phyloP scores from a whole-genome alignment of 2,888 invertebrate genomes.

The Tinea pellionella region DNA sequence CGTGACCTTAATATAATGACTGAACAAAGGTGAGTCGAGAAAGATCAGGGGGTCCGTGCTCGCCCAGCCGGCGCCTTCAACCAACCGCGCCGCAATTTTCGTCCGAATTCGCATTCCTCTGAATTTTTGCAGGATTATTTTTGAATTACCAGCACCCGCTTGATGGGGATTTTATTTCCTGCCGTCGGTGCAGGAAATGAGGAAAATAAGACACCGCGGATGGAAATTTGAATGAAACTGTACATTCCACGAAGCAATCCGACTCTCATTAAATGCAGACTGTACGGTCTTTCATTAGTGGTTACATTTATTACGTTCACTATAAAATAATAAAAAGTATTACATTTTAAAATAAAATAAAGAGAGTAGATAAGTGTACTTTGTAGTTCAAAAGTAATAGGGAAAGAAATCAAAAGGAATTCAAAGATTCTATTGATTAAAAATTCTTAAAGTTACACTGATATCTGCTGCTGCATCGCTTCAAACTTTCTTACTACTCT shows the following conservation, averaged over 20 bases:
- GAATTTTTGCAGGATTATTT: slow-evolving; percentile 60
- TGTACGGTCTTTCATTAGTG: neutral
- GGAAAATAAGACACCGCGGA: slow-evolving; percentile 47
- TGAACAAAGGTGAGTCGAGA: slow-evolving; percentile 11
- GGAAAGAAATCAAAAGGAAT: neutral
- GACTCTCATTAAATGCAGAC: slow-evolving; percentile 3
- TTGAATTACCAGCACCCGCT: slow-evolving; percentile 56
- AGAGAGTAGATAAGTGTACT: neutral
- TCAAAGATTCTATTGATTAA: slow-evolving; percentile 6
- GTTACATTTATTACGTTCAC: neutral
- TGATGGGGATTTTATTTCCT: slow-evolving; percentile 64
- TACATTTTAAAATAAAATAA: neutral
- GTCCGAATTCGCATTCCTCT: slow-evolving; percentile 44
- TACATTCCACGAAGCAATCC: slow-evolving; percentile 9
- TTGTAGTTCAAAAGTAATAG: neutral
- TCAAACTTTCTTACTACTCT: slow-evolving; percentile 9
- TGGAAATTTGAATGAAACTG: slow-evolving; percentile 37
- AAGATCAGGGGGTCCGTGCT: neutral
- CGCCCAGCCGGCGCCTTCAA: slow-evolving; percentile 31
- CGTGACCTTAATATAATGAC: slow-evolving; percentile 1
- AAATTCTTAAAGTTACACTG: slow-evolving; percentile 10
- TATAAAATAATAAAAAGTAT: neutral
- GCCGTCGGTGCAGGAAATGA: slow-evolving; percentile 49
- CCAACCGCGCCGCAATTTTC: slow-evolving; percentile 42
- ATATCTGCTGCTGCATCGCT: neutral